Conservation (phyloP, 2,888 invertebrate species). For the Nephrotoma guestfalica region DNA sequence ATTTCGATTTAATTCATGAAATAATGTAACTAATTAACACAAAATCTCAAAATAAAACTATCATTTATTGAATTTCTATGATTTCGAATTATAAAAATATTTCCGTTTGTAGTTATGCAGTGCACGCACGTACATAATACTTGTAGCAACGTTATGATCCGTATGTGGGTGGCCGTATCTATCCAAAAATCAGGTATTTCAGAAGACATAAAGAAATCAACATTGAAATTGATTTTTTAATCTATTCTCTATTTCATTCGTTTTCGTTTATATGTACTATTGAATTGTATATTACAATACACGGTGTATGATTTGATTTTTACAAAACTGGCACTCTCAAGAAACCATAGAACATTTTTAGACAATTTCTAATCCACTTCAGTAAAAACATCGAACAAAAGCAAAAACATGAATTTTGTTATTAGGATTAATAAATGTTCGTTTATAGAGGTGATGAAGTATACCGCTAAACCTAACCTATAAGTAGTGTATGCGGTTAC, state of each 20-base stretch:
- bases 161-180: background rate
- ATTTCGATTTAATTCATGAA: background rate
- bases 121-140: too few relatives aligned
- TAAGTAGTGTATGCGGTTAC: background rate
- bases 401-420: background rate
- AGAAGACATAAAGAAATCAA: background rate
- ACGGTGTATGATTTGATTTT: background rate
- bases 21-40: background rate
- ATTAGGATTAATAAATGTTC: background rate
- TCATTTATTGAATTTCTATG: background rate
- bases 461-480: background rate
- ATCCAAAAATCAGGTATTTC: background rate
- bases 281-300: background rate
- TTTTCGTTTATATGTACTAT: background rate
- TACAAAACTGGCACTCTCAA: background rate
- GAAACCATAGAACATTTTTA: background rate
- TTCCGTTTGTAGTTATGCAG: background rate
- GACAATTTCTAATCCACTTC: background rate
- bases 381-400: background rate
- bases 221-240: background rate
- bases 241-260: background rate
- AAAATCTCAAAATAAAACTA: background rate
- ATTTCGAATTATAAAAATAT: background rate
- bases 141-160: background rate
- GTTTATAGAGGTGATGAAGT: background rate